phyloP scores from a whole-genome alignment of 2,888 invertebrate genomes.

The Myathropa florea region DNA sequence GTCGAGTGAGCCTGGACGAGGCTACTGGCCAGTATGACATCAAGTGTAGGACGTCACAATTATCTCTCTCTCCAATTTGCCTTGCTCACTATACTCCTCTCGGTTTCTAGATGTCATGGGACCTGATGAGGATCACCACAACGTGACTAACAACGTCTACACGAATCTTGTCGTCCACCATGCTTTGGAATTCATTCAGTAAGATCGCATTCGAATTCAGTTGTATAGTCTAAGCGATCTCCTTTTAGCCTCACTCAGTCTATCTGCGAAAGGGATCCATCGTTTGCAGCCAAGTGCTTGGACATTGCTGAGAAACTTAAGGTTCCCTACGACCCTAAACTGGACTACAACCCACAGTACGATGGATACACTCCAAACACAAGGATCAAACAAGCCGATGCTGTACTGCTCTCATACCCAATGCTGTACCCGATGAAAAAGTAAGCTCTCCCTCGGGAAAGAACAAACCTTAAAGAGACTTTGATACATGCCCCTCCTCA shows the following conservation, averaged over 20 bases:
- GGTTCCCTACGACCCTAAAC: constrained; percentile 81
- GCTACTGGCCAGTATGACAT: constrained; percentile 82
- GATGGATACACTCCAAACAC: constrained; percentile 81
- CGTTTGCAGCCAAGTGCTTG: constrained; percentile 72
- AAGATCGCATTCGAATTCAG: constrained; percentile 73
- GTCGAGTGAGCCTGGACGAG: constrained; percentile 82
- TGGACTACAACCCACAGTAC: constrained; percentile 84
- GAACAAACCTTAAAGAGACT: not conserved
- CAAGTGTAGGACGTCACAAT: constrained; percentile 78
- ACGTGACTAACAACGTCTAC: constrained; percentile 83
- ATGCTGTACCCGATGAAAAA: constrained; percentile 82
- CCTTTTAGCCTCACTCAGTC: constrained; percentile 28
- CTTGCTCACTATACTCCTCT: not conserved
- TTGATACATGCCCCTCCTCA: not conserved
- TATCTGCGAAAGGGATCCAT: constrained; percentile 38
- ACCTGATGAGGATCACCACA: constrained; percentile 84
- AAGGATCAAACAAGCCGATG: constrained; percentile 84
- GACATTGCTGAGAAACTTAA: constrained; percentile 82
- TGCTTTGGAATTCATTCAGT: constrained; percentile 83
- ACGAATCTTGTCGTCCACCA: constrained; percentile 84
- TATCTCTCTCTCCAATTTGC: not conserved
- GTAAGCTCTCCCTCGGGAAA: constrained; percentile 76
- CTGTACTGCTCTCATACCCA: constrained; percentile 83
- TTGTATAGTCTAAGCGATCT: not conserved
- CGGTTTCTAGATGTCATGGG: constrained; percentile 83